Conservation (phyloP, 2,113 vertebrate species). For the Apodemus speciosus region DNA sequence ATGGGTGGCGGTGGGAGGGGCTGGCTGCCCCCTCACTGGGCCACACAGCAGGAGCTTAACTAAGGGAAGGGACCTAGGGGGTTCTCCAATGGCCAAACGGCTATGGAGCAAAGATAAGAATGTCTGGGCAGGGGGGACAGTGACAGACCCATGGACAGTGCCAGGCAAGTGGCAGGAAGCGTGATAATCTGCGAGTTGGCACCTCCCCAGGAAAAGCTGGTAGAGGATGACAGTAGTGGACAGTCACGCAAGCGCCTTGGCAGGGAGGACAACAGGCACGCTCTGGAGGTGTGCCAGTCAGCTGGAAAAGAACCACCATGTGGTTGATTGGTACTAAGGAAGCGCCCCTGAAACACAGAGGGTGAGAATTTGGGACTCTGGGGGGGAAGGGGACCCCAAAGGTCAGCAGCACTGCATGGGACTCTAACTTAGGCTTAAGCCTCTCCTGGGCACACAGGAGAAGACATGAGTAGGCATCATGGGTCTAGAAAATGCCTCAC, state of each 20-base stretch:
- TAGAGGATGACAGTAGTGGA: neutral
- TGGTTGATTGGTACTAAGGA: neutral
- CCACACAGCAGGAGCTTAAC: neutral
- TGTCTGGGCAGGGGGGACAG: neutral
- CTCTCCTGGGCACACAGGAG: neutral
- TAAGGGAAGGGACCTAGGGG: neutral
- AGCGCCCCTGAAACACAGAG: neutral
- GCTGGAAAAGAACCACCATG: neutral
- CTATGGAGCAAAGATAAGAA: neutral
- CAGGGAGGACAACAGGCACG: neutral
- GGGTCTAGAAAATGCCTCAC: neutral
- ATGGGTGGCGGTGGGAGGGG: fast-evolving
- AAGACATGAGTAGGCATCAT: neutral
- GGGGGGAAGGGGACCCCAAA: neutral
- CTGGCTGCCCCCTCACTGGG: neutral
- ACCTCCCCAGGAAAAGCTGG: neutral
- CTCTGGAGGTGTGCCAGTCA: neutral
- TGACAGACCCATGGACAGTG: neutral
- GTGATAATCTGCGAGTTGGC: neutral
- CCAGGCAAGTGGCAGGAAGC: neutral
- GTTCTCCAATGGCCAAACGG: neutral
- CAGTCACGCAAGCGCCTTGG: neutral
- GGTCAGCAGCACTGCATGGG: neutral
- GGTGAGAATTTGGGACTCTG: fast-evolving
- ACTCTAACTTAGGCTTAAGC: too few species aligned